Base-by-base conservation (phyloP, 2,888 invertebrate genomes). In the Lutraria lutraria region DNA sequence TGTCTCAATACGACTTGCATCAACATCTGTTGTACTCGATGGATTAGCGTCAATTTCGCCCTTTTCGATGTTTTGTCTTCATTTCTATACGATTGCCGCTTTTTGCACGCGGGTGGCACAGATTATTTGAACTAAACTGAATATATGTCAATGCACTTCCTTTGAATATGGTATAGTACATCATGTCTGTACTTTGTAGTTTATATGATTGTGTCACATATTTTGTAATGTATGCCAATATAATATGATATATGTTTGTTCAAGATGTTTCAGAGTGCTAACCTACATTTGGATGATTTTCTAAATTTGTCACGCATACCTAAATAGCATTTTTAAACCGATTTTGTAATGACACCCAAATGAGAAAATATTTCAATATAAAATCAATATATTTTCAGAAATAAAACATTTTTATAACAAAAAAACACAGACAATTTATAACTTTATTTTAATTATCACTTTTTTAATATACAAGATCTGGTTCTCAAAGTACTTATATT, bases 11-110 rank as follows among this genome's bases (percentile, higher is more conserved):
- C 2, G 12, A 12, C n/a, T 25, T 25, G 63, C 90, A 63, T 68
- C 90, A 87, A 90, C 85, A 90, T 60, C 90, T 88, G 90, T 60
- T 87, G 10, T 68, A 54, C 82, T 81, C 87, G 90, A 90, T 90
- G 90, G 90, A n/a, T n/a, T 19, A 8, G 79, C 60, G 0, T 29
- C 4, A 3, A 13, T 68, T 68, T 25, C 63, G n/a, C 10, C 12
- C 25, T 6, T 63, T 25, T 25, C 25, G 43, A 43, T 2, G 43
- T 43, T 43, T 43, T 43, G 43, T 43, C 43, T 43, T 4, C 8
- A 43, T 43, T 43, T 43, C 43, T 8, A 43, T 43, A 43, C 8
- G 43, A 4, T 43, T 8, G 43, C 43, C 43, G 4, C 8, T 43
- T 43, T 43, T 43, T 43, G 43, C 43, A 43, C 8, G 8, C 43